phyloP scores from a whole-genome alignment of 2,888 invertebrate species.

The Cylloceria caligata region DNA sequence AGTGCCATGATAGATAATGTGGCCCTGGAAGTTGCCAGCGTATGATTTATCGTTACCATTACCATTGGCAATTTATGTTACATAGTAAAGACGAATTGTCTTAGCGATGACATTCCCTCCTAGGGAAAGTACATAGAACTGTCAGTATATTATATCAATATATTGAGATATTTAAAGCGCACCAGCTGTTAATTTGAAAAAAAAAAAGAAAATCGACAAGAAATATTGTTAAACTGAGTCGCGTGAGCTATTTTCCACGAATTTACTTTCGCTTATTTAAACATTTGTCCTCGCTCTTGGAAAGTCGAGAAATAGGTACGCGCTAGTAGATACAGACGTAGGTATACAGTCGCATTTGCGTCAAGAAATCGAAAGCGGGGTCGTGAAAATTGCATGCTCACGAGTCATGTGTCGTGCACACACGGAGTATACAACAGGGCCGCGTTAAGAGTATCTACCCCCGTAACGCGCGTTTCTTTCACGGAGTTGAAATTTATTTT shows the following conservation, averaged over 20 bases:
- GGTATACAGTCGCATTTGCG: constrained; percentile 16
- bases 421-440: not conserved
- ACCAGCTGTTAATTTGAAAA: too few relatives aligned
- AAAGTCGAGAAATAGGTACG: not conserved
- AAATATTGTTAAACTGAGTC: not conserved
- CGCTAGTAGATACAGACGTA: constrained; percentile 12
- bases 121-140: too few relatives aligned
- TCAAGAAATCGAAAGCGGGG: constrained; percentile 24
- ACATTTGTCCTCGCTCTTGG: constrained; percentile 10
- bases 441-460: not conserved
- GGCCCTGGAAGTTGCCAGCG: too few relatives aligned
- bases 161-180: too few relatives aligned
- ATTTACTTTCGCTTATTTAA: not conserved
- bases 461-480: not conserved
- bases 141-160: too few relatives aligned
- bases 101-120: too few relatives aligned
- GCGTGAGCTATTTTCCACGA: not conserved
- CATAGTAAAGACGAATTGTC: too few relatives aligned
- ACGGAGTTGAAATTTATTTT: not conserved
- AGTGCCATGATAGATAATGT: too few relatives aligned
- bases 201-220: not conserved
- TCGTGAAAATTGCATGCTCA: constrained; percentile 20
- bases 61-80: too few relatives aligned
- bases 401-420: constrained; percentile 10
- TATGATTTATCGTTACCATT: too few relatives aligned